Evolutionary conservation across 1,140 invertebrate genomes (phyloP).

Genomic region (Sesamia nonagrioides): DNA sequence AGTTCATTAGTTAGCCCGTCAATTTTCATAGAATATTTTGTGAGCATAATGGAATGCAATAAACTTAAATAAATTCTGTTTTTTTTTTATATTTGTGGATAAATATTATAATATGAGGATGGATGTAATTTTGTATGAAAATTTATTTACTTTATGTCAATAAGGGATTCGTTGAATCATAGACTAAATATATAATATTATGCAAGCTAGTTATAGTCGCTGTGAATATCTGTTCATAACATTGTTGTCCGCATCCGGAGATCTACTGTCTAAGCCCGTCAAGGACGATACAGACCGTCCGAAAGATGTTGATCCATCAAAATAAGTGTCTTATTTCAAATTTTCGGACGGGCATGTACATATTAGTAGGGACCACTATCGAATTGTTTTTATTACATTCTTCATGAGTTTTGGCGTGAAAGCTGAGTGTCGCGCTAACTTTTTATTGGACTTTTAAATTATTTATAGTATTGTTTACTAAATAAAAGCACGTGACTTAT

Average conservation of each 20-base stretch:
- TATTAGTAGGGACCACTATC: too few species aligned
- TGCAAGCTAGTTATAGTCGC: slow-evolving; percentile 1
- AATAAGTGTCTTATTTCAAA: too few species aligned
- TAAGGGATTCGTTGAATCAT: slow-evolving; percentile 34
- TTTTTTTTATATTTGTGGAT: slow-evolving; percentile 46
- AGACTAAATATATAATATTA: slow-evolving; percentile 1
- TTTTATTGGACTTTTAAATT: too few species aligned
- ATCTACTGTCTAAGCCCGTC: too few species aligned
- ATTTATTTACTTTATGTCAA: slow-evolving; percentile 31
- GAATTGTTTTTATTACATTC: too few species aligned
- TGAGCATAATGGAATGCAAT: slow-evolving; percentile 37
- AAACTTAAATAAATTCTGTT: slow-evolving; percentile 24
- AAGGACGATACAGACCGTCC: too few species aligned
- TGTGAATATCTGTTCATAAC: slow-evolving; percentile 11
- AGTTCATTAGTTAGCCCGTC: slow-evolving; percentile 18
- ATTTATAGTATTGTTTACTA: too few species aligned
- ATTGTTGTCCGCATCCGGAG: neutral
- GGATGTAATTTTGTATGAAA: slow-evolving; percentile 41
- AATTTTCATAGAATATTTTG: slow-evolving; percentile 34
- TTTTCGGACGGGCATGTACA: too few species aligned
- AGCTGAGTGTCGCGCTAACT: too few species aligned
- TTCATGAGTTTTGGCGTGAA: too few species aligned
- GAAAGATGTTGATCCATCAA: too few species aligned
- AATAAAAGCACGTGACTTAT: too few species aligned
- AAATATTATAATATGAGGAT: slow-evolving; percentile 9